Percentiles rank a stretch among this genome's conserved stretches.
Conservation (phyloP, 2,797 vertebrate genomes). For the Aplochiton taeniatus region DNA sequence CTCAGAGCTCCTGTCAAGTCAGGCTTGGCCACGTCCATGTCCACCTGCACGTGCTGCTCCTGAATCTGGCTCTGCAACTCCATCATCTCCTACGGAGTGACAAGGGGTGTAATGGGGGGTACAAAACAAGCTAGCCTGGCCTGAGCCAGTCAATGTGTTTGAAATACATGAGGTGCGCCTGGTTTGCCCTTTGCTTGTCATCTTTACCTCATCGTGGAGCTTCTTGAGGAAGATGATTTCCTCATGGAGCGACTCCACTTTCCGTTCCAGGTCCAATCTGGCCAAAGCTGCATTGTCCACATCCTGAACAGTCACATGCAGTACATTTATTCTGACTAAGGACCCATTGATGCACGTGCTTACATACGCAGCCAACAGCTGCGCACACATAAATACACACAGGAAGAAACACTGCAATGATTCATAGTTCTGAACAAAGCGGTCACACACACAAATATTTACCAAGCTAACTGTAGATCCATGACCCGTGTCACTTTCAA, state of each 20-base stretch:
- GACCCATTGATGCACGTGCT: background rate
- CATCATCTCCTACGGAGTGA: slow-evolving; percentile 82
- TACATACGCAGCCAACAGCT: background rate
- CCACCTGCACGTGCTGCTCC: slow-evolving; percentile 89
- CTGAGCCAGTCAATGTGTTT: background rate
- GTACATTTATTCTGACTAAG: too few relatives aligned
- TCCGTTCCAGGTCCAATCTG: slow-evolving; percentile 92
- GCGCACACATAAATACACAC: slow-evolving; percentile 16
- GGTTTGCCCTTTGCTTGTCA: background rate
- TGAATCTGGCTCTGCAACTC: slow-evolving; percentile 90
- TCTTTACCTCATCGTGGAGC: slow-evolving; percentile 90
- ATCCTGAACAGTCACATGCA: slow-evolving; percentile 76
- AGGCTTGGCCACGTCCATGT: slow-evolving; percentile 91
- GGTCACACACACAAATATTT: slow-evolving; percentile 35
- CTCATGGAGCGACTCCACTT: slow-evolving; percentile 92
- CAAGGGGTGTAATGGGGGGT: background rate
- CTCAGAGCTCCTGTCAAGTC: slow-evolving; percentile 93
- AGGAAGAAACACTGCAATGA: slow-evolving; percentile 16
- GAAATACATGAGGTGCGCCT: background rate
- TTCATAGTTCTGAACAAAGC: slow-evolving; percentile 3
- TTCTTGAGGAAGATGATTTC: slow-evolving; percentile 96
- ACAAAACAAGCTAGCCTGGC: background rate
- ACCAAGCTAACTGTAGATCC: slow-evolving; percentile 28
- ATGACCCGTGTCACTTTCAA: slow-evolving; percentile 47
- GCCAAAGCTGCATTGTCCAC: slow-evolving; percentile 93